phyloP scores from a whole-genome alignment of 2,113 vertebrate genomes.

The Malaclemys terrapin region DNA sequence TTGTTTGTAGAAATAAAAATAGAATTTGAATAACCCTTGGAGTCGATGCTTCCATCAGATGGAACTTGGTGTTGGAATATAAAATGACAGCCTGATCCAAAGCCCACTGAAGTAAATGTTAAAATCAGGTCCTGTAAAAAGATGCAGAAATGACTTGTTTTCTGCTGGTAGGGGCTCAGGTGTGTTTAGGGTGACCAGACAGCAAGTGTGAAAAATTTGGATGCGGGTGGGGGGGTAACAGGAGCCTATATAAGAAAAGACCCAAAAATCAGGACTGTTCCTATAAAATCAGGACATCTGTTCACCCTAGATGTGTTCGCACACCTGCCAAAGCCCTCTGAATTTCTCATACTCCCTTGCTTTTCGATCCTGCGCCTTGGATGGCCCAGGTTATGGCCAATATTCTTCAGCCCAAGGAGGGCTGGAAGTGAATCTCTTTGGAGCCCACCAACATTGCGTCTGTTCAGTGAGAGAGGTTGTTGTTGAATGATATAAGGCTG shows the following conservation, averaged over 20 bases:
- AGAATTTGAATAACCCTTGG: conserved; percentile 26
- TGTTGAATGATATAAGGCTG: background rate
- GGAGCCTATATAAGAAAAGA: too few relatives aligned
- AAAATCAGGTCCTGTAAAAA: background rate
- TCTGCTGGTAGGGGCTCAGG: rapidly evolving
- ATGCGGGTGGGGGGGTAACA: too few relatives aligned
- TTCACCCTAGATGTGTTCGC: background rate
- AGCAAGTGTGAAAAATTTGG: too few relatives aligned
- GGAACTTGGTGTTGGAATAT: background rate
- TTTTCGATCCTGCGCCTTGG: rapidly evolving
- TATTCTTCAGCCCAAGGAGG: rapidly evolving
- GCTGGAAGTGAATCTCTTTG: background rate
- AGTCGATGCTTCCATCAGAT: conserved; percentile 22
- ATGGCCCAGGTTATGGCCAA: rapidly evolving
- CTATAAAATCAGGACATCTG: too few relatives aligned
- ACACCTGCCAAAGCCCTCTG: background rate
- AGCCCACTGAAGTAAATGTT: background rate
- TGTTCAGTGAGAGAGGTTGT: background rate
- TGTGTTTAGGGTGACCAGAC: background rate
- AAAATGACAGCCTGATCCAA: conserved; percentile 12
- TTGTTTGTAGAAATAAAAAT: conserved; percentile 67
- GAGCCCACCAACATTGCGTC: background rate
- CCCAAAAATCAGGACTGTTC: too few relatives aligned
- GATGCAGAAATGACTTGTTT: background rate
- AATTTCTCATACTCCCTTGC: rapidly evolving